Evolutionary conservation across 2,888 invertebrate genomes (phyloP).

Genomic region (Catocala sponsa): DNA sequence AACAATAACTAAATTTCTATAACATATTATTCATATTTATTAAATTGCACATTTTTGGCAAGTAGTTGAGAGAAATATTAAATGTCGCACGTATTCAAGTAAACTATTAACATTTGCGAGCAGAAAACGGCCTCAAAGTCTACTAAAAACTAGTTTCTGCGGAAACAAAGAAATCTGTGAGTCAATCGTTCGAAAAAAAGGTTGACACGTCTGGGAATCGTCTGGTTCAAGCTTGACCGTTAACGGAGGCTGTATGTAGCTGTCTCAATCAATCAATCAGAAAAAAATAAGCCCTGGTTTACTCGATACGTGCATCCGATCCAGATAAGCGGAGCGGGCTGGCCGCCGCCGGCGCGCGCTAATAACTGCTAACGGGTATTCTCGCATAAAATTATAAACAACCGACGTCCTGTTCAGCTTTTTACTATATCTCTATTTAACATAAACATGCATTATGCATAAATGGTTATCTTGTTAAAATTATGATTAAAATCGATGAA

Average conservation of each 20-base stretch:
- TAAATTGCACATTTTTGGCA: too few relatives aligned
- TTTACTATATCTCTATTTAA: constrained; percentile 23
- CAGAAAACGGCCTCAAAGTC: constrained; percentile 19
- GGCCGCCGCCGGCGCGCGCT: constrained; percentile 41
- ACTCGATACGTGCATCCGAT: constrained; percentile 39
- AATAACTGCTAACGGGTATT: constrained; percentile 60
- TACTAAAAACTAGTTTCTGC: constrained; percentile 20
- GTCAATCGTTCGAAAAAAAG: constrained; percentile 22
- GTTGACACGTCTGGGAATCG: constrained; percentile 25
- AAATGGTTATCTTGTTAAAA: constrained; percentile 2
- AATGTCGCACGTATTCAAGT: neutral
- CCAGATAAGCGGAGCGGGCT: constrained; percentile 20
- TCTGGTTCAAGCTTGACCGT: constrained; percentile 29
- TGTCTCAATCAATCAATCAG: constrained; percentile 31
- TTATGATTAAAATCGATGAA: neutral
- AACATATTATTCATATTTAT: too few relatives aligned
- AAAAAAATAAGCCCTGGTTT: constrained; percentile 41
- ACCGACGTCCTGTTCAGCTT: constrained; percentile 21
- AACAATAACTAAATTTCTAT: too few relatives aligned
- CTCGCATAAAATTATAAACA: constrained; percentile 30
- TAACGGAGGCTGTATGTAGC: constrained; percentile 14
- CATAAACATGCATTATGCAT: constrained; percentile 16
- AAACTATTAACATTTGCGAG: neutral
- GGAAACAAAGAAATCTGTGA: constrained; percentile 28
- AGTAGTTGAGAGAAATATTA: too few relatives aligned